Evolutionary conservation across 2,113 vertebrate genomes (phyloP), one percentile per base, ranked within the genome.

Genomic region (Eulacestoma nigropectus): DNA sequence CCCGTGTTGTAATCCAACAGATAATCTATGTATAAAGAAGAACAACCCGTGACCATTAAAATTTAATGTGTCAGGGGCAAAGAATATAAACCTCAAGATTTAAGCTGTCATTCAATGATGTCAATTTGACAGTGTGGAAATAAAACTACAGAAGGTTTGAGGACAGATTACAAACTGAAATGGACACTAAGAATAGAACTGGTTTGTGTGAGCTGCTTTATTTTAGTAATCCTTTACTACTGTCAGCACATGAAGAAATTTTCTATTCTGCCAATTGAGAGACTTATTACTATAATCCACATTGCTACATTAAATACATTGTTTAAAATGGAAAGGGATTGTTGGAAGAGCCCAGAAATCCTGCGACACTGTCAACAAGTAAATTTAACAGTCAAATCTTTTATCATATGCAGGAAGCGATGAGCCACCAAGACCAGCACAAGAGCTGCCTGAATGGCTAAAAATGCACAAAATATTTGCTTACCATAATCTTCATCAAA

Each of bases 401-500:
- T 65, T 21, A 42, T 21, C 35, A 52, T 4, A 68, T 2, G 5
- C 30, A 70, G n/a, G 53, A 77, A 84, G 21, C 1, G 4, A 53
- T 0, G 0, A 87, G 35, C 26, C 55, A 70, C 16, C 41, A 56
- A 73, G 22, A 46, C 7, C 20, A 63, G 69, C 67, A 69, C 2
- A 46, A 69, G 23, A 29, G 16, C 56, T 15, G 5, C 18, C 20
- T 59, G 42, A 80, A 92, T 16, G 13, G 41, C 33, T 82, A 70
- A 74, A 94, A 63, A 55, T 2, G 13, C 39, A 85, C 41, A 33
- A 30, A 33, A 67, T 83, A 91, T 41, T 73, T 95, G n/a, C 97
- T 97, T 97, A 99, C 99, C 99, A 96, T 99, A 99, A 91, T 99
- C 99, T 96, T 99, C 99, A 97, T 99, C 99, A 87, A 99, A 98